Evolutionary conservation across 2,888 invertebrate species (phyloP).

Genomic region (Athetis lepigone): DNA sequence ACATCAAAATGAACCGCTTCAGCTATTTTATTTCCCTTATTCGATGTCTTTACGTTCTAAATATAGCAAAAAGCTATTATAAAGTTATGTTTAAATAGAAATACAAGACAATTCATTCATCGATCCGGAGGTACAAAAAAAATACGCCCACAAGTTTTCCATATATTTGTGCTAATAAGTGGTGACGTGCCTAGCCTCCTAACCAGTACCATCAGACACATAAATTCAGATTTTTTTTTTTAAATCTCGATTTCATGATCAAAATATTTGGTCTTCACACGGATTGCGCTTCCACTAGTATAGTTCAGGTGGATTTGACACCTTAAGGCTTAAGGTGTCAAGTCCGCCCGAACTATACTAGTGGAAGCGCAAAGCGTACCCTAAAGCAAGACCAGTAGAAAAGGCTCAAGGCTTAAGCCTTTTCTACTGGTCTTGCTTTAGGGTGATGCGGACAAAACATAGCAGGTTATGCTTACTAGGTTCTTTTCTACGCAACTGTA

Average conservation of each 20-base stretch:
- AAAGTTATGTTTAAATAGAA: slow-evolving; percentile 30
- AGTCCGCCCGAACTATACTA: no score
- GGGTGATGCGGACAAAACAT: no score
- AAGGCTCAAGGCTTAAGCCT: no score
- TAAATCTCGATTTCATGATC: neutral
- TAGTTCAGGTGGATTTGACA: no score
- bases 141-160: slow-evolving; percentile 52
- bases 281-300: no score
- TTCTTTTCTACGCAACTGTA: slow-evolving; percentile 5
- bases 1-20: slow-evolving; percentile 30
- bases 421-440: no score
- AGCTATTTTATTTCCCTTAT: slow-evolving; percentile 31
- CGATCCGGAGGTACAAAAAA: slow-evolving; percentile 44
- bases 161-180: slow-evolving; percentile 50
- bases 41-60: slow-evolving; percentile 18
- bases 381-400: no score
- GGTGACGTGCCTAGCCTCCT: slow-evolving; percentile 34
- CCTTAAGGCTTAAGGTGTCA: no score
- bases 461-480: neutral
- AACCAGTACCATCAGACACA: slow-evolving; percentile 23
- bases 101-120: slow-evolving; percentile 60
- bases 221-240: slow-evolving; percentile 5
- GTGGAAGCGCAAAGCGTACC: no score
- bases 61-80: slow-evolving; percentile 54
- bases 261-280: neutral